Percentiles rank a stretch among this genome's conserved stretches.
Evolutionary conservation across 2,888 invertebrate species (phyloP).

Genomic region (Oxystoma pomonae): DNA sequence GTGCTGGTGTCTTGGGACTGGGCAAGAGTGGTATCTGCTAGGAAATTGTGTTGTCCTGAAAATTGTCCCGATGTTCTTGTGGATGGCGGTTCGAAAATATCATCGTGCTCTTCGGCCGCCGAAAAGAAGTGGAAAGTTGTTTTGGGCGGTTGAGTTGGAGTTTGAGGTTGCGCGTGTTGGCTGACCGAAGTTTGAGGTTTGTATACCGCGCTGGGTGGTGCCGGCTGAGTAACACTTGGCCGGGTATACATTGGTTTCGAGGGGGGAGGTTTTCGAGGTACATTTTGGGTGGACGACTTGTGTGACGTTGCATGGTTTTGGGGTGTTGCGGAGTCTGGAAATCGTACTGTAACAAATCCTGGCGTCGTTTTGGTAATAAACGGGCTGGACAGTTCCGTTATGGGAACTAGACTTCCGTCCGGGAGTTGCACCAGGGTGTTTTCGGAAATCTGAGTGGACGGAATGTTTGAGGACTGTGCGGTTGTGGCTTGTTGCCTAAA

Average conservation of each 20-base stretch:
- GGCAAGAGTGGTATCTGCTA: neutral
- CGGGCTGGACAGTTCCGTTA: constrained; percentile 22
- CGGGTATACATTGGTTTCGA: neutral
- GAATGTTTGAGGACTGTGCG: no score
- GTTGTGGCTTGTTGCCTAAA: no score
- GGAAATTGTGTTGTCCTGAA: neutral
- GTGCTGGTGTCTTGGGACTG: neutral
- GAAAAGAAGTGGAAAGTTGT: constrained; percentile 23
- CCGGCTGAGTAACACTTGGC: neutral
- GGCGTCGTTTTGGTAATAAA: constrained; percentile 22
- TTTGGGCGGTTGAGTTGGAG: constrained; percentile 15
- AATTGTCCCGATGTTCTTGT: neutral
- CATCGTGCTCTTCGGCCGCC: constrained; percentile 15
- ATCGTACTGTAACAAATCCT: constrained; percentile 9
- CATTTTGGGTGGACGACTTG: no score
- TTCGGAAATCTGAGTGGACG: constrained; percentile 17
- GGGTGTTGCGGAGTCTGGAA: constrained; percentile 8
- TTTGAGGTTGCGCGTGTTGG: neutral
- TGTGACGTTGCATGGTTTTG: neutral
- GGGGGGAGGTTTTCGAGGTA: neutral
- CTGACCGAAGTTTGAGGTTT: neutral
- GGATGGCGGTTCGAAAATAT: neutral
- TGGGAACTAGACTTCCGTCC: constrained; percentile 25
- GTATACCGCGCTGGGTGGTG: neutral
- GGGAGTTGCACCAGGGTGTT: constrained; percentile 27